These are phyloP conservation scores for Mythimna lalbum DNA, from an alignment of 2,888 invertebrate genomes.

Conservation along the genomic window DNA sequence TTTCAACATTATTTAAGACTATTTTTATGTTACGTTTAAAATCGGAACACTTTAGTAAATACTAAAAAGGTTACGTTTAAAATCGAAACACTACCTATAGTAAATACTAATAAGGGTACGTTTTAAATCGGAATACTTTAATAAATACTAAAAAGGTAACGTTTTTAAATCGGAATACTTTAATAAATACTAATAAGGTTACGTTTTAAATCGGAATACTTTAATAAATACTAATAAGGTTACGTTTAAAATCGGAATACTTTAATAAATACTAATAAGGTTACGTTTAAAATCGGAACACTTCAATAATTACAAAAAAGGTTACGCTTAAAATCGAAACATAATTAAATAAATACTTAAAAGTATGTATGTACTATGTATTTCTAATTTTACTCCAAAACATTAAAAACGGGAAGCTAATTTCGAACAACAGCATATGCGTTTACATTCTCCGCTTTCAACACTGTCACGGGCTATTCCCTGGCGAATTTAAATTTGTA, in stretches of 20 bases:
- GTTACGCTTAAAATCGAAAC: not conserved
- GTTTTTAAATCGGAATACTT: too few relatives aligned
- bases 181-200: not conserved
- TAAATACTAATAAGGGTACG: slow-evolving; percentile 17
- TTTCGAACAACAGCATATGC: slow-evolving; percentile 81
- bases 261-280: slow-evolving; percentile 26
- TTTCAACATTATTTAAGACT: slow-evolving; percentile 16
- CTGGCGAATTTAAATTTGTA: slow-evolving; percentile 89
- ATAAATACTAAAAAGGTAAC: not conserved
- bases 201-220: not conserved
- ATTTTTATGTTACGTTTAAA: slow-evolving; percentile 8
- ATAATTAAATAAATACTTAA: slow-evolving; percentile 24
- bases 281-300: not conserved
- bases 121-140: too few relatives aligned
- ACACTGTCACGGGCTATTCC: slow-evolving; percentile 80
- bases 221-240: too few relatives aligned
- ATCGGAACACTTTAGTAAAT: slow-evolving; percentile 11
- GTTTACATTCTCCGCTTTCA: slow-evolving; percentile 85
- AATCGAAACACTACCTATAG: not conserved
- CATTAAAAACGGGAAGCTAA: slow-evolving; percentile 47
- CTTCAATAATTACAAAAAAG: too few relatives aligned
- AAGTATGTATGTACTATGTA: slow-evolving; percentile 18
- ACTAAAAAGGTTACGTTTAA: slow-evolving; percentile 8
- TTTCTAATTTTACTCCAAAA: slow-evolving; percentile 21
- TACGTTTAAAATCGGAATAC: not conserved